These are phyloP conservation scores for Neogale vison DNA, from an alignment of 2,113 vertebrate genomes.

Conservation along the genomic window DNA sequence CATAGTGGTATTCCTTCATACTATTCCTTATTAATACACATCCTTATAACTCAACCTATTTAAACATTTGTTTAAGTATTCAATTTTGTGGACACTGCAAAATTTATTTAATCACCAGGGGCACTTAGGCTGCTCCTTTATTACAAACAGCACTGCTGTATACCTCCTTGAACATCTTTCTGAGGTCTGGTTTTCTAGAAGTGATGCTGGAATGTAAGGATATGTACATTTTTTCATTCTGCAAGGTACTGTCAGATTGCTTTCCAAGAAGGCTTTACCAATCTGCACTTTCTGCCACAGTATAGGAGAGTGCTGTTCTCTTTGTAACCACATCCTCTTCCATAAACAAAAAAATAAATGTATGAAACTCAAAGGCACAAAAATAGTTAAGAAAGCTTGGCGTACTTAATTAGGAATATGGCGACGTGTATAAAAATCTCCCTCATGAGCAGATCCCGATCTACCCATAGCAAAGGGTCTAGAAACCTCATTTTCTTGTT, in stretches of 20 bases:
- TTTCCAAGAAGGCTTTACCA: neutral
- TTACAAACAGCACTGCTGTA: neutral
- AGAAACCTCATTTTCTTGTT: neutral
- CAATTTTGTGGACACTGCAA: neutral
- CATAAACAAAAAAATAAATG: slow-evolving; percentile 9
- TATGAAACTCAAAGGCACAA: neutral
- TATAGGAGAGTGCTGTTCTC: neutral
- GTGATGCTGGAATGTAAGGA: neutral
- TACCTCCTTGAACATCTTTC: neutral
- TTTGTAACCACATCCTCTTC: neutral
- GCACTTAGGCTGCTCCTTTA: neutral
- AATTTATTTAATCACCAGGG: neutral
- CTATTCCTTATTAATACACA: neutral
- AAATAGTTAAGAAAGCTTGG: neutral
- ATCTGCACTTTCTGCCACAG: neutral
- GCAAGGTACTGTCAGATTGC: neutral
- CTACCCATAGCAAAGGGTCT: neutral
- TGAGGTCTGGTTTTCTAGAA: neutral
- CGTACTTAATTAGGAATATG: neutral
- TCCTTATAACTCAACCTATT: neutral
- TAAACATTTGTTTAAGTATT: neutral
- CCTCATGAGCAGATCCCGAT: neutral
- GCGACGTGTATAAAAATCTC: neutral
- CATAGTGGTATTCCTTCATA: neutral
- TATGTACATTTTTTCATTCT: neutral